Evolutionary conservation across 1,140 invertebrate genomes (phyloP).

Genomic region (Aphis gossypii): DNA sequence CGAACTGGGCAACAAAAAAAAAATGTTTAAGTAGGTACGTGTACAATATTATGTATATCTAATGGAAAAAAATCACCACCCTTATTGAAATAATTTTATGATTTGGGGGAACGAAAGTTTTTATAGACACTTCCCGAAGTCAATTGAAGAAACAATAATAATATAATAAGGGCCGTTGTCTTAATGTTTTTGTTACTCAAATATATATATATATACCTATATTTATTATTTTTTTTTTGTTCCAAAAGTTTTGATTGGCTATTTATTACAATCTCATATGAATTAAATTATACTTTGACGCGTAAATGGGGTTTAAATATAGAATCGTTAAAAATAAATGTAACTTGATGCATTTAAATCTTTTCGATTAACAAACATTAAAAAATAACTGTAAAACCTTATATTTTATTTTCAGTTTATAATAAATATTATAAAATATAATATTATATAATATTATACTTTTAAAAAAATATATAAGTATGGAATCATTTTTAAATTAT

Average conservation of each 20-base stretch:
- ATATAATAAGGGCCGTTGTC: background rate
- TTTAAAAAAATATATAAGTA: background rate
- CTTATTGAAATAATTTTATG: conserved; percentile 37
- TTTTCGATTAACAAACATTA: background rate
- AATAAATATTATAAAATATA: background rate
- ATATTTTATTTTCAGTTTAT: background rate
- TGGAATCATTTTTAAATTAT: background rate
- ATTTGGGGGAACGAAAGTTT: background rate
- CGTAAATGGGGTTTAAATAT: background rate
- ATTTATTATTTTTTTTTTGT: background rate
- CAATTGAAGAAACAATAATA: conserved; percentile 10
- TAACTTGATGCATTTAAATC: background rate
- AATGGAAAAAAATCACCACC: background rate
- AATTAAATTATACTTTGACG: background rate
- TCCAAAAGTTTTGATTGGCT: background rate
- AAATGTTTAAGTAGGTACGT: background rate
- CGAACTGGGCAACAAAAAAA: background rate
- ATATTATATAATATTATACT: too few species aligned
- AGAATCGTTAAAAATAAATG: background rate
- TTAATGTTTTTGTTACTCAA: background rate
- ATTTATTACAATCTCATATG: background rate
- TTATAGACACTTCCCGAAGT: background rate
- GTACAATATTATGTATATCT: background rate
- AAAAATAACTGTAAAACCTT: background rate
- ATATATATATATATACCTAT: background rate